Evolutionary conservation across 2,797 vertebrate species (phyloP).

Genomic region (Ispidina lecontei): DNA sequence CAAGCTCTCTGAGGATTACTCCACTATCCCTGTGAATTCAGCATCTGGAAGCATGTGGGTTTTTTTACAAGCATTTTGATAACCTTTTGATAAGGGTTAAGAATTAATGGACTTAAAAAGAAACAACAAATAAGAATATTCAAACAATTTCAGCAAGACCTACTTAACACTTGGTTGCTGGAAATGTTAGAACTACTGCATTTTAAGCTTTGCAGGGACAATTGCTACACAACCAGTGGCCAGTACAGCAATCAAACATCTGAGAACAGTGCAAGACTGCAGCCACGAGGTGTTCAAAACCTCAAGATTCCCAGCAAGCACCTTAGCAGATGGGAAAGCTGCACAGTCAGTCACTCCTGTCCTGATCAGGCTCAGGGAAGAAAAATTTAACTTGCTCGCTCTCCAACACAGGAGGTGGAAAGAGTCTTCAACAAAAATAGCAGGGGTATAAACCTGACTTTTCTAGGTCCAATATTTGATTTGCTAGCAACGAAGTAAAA

Average conservation of each 20-base stretch:
- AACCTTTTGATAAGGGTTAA: background rate
- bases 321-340: background rate
- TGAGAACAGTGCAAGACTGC: background rate
- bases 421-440: conserved; percentile 44
- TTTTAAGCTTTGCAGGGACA: background rate
- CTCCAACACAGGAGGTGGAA: background rate
- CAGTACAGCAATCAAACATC: background rate
- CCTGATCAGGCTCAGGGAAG: background rate
- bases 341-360: background rate
- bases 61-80: background rate
- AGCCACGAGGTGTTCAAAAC: background rate
- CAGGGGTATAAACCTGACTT: conserved; percentile 31
- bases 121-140: background rate
- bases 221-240: background rate
- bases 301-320: background rate
- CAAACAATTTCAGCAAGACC: background rate
- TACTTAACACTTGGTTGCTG: background rate
- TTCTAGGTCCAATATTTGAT: background rate
- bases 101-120: background rate
- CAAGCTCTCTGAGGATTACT: background rate
- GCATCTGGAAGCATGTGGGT: background rate
- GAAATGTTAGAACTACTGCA: background rate
- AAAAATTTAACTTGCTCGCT: background rate
- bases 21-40: background rate
- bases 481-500: conserved; percentile 26